These are phyloP conservation scores for Orchestes rusci DNA, from an alignment of 2,888 invertebrate genomes.

Conservation along the genomic window DNA sequence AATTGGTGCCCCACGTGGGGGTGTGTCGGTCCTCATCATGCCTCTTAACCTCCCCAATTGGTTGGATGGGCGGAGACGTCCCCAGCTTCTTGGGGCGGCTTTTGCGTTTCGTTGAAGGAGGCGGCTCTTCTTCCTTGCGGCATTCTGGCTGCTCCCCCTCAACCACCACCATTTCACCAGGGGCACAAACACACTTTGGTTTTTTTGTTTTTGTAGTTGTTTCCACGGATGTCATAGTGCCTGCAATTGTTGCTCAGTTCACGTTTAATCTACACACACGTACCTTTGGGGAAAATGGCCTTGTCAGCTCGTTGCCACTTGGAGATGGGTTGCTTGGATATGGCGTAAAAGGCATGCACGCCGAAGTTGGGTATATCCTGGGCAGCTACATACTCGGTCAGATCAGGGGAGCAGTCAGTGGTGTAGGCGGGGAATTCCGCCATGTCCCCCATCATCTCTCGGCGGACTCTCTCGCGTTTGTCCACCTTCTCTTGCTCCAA, in stretches of 20 bases:
- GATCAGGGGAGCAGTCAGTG: constrained; percentile 42
- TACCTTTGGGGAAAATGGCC: constrained; percentile 38
- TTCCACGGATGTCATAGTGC: constrained; percentile 28
- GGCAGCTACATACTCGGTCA: constrained; percentile 44
- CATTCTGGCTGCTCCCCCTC: constrained; percentile 12
- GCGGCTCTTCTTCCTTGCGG: constrained; percentile 24
- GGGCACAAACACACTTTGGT: constrained; percentile 18
- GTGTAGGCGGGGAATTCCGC: constrained; percentile 37
- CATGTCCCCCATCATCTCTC: constrained; percentile 30
- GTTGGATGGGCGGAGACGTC: constrained; percentile 30
- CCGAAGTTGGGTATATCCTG: constrained; percentile 48
- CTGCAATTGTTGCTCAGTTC: constrained; percentile 17
- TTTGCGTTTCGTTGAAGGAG: constrained; percentile 20
- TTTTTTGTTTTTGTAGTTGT: constrained; percentile 14
- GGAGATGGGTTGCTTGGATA: constrained; percentile 44
- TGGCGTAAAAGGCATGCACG: constrained; percentile 47
- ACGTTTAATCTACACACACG: too few relatives aligned
- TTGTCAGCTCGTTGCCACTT: constrained; percentile 41
- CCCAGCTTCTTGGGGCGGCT: constrained; percentile 27
- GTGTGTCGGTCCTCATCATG: constrained; percentile 31
- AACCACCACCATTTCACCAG: constrained; percentile 15
- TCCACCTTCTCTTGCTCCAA: constrained; percentile 35
- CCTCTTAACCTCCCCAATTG: constrained; percentile 29
- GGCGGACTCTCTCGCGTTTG: constrained; percentile 25
- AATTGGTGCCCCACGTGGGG: constrained; percentile 42